phyloP scores from a whole-genome alignment of 2,888 invertebrate genomes.

The Aphodius sticticus region DNA sequence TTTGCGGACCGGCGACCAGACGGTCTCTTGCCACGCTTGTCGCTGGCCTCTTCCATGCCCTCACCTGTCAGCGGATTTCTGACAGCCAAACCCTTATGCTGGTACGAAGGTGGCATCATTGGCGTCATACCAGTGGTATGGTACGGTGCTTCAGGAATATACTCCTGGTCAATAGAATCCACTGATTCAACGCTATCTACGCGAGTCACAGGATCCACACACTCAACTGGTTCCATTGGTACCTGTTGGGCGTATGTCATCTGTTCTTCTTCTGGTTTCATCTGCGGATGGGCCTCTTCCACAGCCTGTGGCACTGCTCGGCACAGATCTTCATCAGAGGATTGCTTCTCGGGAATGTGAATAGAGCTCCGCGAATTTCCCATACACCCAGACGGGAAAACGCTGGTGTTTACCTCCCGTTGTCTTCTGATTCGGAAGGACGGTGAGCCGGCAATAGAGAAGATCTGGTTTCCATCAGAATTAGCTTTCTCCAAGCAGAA shows the following conservation, averaged over 20 bases:
- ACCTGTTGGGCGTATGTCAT: constrained; percentile 6
- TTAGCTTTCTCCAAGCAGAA: constrained; percentile 54
- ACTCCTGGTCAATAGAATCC: neutral
- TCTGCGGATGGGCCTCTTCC: neutral
- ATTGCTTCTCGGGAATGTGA: constrained; percentile 12
- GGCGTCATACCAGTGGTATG: neutral
- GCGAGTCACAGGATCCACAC: neutral
- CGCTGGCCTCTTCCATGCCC: constrained; percentile 38
- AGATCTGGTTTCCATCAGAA: constrained; percentile 53
- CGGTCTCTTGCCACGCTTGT: constrained; percentile 26
- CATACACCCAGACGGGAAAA: constrained; percentile 48
- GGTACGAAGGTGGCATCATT: constrained; percentile 13
- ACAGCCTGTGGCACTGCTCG: neutral
- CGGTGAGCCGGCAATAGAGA: constrained; percentile 54
- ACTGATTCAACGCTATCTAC: neutral
- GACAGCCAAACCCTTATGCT: constrained; percentile 26
- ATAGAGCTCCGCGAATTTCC: constrained; percentile 37
- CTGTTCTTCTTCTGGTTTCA: neutral
- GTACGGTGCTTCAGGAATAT: neutral
- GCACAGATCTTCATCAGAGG: constrained; percentile 19
- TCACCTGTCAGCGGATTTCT: constrained; percentile 51
- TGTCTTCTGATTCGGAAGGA: constrained; percentile 51
- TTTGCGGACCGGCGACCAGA: constrained; percentile 19
- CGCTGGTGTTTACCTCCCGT: constrained; percentile 44
- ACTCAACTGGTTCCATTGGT: constrained; percentile 6